A percentile compares a stretch with the other conserved stretches of the same genome.
These are phyloP conservation scores for Archilochus colubris DNA, from an alignment of 2,113 vertebrate genomes.

Conservation along the genomic window DNA sequence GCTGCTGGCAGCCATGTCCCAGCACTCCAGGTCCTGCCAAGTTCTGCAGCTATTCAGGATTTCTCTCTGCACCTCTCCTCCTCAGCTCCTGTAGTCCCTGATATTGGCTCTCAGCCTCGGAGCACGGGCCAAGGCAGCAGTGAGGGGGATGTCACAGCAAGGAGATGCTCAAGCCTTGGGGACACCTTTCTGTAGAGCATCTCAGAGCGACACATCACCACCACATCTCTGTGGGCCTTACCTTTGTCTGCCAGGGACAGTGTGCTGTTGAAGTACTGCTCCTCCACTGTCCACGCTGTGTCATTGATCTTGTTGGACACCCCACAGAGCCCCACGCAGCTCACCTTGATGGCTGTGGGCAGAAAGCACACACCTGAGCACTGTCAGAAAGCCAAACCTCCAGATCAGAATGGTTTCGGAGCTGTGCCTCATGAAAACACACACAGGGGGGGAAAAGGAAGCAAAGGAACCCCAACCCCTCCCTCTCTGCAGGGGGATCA, in stretches of 20 bases:
- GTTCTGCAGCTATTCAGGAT: background rate
- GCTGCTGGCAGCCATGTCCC: background rate
- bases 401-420: background rate
- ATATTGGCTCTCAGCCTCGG: background rate
- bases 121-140: background rate
- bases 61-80: background rate
- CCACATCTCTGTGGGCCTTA: background rate
- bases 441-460: background rate
- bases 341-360: conserved; percentile 90
- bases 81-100: background rate
- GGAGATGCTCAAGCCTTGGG: background rate
- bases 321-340: conserved; percentile 89
- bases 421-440: background rate
- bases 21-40: background rate
- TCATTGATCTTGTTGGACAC: conserved; percentile 89
- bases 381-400: background rate
- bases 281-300: conserved; percentile 81
- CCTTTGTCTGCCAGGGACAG: conserved; percentile 92
- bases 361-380: background rate
- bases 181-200: background rate
- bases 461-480: background rate
- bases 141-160: fast-evolving
- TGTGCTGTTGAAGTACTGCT: conserved; percentile 92
- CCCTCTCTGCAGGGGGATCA: no score
- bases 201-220: background rate